Evolutionary conservation across 2,888 invertebrate genomes (phyloP).

Genomic region (Drosophila mettleri): DNA sequence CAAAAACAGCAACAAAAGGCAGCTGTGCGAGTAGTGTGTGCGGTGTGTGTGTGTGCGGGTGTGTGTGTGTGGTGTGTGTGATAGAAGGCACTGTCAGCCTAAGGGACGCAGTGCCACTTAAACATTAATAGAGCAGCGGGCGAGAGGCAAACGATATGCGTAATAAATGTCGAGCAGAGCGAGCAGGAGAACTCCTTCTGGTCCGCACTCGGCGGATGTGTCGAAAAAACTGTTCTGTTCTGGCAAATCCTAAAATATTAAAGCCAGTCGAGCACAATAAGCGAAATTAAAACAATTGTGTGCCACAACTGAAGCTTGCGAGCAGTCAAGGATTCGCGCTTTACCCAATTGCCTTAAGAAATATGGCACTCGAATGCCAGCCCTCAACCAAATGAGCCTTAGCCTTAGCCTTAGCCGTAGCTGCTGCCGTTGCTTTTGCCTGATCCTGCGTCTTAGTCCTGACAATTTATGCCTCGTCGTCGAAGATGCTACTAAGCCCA

Average conservation of each 20-base stretch:
- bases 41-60: conserved; percentile 35
- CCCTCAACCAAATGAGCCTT: conserved; percentile 70
- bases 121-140: conserved; percentile 78
- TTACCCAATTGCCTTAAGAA: conserved; percentile 63
- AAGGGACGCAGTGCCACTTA: conserved; percentile 81
- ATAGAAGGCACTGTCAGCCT: conserved; percentile 55
- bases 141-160: conserved; percentile 68
- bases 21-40: conserved; percentile 43
- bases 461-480: conserved; percentile 75
- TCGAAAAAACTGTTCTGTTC: conserved; percentile 48
- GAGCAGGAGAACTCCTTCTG: background rate
- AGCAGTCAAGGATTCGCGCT: conserved; percentile 29
- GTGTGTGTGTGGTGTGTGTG: conserved; percentile 22
- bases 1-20: conserved; percentile 78
- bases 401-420: conserved; percentile 32
- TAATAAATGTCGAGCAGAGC: conserved; percentile 77
- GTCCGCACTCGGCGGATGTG: conserved; percentile 42
- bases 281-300: conserved; percentile 80
- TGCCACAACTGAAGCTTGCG: conserved; percentile 40
- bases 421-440: conserved; percentile 25
- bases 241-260: conserved; percentile 77
- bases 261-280: conserved; percentile 74
- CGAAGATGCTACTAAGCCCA: conserved; percentile 70
- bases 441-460: conserved; percentile 41
- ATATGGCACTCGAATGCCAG: conserved; percentile 68